Evolutionary conservation across 2,113 vertebrate species (phyloP), one percentile per base, ranked within the genome.

Genomic region (Mixornis gularis): DNA sequence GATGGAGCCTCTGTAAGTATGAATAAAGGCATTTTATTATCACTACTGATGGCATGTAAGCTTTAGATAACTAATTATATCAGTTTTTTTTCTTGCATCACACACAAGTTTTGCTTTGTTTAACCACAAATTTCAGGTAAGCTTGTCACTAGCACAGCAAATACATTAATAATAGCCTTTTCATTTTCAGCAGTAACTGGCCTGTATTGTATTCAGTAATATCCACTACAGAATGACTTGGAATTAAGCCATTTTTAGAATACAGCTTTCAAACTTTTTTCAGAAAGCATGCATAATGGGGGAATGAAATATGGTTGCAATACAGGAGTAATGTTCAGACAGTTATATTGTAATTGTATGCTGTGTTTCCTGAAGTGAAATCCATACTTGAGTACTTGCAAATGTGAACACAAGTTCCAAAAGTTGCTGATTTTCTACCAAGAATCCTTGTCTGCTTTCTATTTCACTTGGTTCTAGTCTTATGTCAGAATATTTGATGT

Each of bases 301-400:
- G 40, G 21, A 79, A 85, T 73, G 91, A 96, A 92, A 91, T 87
- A 63, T 0, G 0, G 66, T 85, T 92, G 29, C 29, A 41, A 62
- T 82, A 79, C 32, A 40, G 51, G 46, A 89, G 30, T 87, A 66
- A 48, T 72, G 48, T 94, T 93, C 89, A 79, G 72, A 78, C 48
- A 90, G 79, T 70, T 93, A 40, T 30, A 36, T 63, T 66, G 68
- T 84, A 86, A 90, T 68, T 78, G 36, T 64, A 79, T 38, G 26
- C 80, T 79, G 24, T 46, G 69, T 93, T 94, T 95, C 63, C 84
- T 84, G 84, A 81, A 90, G 46, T 63, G 46, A 95, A 90, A 89
- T 76, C n/a, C 30, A 6, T 77, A 40, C 65, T n/a, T 89, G 49
- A 85, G 48, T 79, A 79, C 53, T 80, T 72, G 34, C 49, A 79